These are phyloP conservation scores for Bradypodion pumilum DNA, from an alignment of 2,797 vertebrate genomes.

Conservation along the genomic window DNA sequence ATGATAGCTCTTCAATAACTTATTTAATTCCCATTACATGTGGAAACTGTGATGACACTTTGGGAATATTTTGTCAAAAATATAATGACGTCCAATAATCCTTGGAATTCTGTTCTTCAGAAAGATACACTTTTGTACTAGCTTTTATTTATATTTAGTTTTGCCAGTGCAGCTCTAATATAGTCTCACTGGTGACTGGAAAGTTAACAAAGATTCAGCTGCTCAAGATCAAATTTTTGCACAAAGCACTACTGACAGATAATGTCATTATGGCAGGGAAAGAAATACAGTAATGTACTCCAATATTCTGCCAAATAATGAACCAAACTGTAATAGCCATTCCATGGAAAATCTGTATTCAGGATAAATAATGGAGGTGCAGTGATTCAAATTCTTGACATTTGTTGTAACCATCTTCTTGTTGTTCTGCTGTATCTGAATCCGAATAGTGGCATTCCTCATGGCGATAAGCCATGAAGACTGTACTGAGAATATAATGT, in stretches of 20 bases:
- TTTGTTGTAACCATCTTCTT: background rate
- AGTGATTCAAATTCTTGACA: background rate
- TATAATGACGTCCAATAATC: background rate
- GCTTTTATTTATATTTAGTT: background rate
- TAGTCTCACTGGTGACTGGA: background rate
- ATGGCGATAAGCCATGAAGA: no score
- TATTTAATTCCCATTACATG: background rate
- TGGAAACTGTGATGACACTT: background rate
- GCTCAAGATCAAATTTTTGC: background rate
- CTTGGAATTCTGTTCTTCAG: background rate
- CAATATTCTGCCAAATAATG: background rate
- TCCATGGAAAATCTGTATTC: background rate
- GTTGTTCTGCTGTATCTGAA: no score
- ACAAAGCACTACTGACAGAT: background rate
- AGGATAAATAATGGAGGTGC: background rate
- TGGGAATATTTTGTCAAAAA: background rate
- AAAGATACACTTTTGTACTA: background rate
- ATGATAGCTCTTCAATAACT: background rate
- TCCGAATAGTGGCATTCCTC: no score
- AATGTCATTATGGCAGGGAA: background rate
- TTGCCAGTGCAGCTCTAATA: background rate
- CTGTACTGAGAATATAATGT: no score
- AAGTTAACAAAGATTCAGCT: background rate
- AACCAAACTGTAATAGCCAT: background rate
- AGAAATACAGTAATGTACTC: background rate